Evolutionary conservation across 2,797 vertebrate genomes (phyloP), one percentile per base, ranked within the genome.

Genomic region (Lateolabrax maculatus): DNA sequence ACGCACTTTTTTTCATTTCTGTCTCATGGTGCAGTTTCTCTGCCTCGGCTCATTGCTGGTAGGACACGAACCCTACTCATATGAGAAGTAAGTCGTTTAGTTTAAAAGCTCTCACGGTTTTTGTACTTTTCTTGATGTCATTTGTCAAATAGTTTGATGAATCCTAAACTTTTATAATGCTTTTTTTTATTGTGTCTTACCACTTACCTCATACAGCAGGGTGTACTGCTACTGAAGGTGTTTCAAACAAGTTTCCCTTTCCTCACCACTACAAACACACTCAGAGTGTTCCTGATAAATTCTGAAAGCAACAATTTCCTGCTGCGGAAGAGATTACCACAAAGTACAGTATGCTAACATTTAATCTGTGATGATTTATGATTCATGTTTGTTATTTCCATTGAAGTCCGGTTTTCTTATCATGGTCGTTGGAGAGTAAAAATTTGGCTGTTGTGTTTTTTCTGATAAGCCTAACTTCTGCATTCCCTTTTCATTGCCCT

Each of bases 351-450:
- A 84, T 89, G 79, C 84, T 85, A 89, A 86, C 89, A 75, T 87
- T 84, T 80, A 90, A 87, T 90, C 86, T 87, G 58, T 62, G 75
- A 77, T 93, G 90, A 94, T 93, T 93, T 90, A 91, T 90, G 86
- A 89, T 87, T 87, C 57, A n/a, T 86, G 73, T 87, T 93, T 91
- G 80, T 93, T 90, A 79, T 90, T 89, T 87, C 72, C 74, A 81
- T 66, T 86, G 84, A 91, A 84, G 87, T 84, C 84, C 21, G 15
- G 60, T 76, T 89, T 84, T 74, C 87, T 92, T 94, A 91, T 94
- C 91, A 3, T n/a, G 13, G 46, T 75, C 31, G 46, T 80, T 65
- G 39, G 55, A 43, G 79, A 88, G 46, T 57, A 76, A 85, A 89
- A 87, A 89, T 87, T 86, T 83, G 43, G 55, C 81, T 62, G 37